Evolutionary conservation across 1,140 invertebrate genomes (phyloP), one percentile per base, ranked within the genome.

Genomic region (Holotrichia oblita): DNA sequence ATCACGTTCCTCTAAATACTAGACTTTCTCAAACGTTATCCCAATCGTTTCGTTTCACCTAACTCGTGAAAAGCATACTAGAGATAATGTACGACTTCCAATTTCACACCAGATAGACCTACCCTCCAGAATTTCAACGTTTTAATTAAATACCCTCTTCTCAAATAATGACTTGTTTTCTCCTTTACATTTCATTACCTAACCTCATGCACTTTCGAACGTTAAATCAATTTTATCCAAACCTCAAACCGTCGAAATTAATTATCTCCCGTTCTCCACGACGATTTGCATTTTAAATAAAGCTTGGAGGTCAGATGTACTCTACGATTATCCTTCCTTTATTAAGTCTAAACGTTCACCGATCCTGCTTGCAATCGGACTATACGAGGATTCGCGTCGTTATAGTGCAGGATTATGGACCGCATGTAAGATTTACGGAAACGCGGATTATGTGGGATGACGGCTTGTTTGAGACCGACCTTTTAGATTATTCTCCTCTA

Each of bases 361-460:
- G 14, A 55, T 17, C 1, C 48, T 6, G 48, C 48, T n/a, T 55
- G 14, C 48, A 55, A 55, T 55, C 48, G 48, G 48, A 55, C 27
- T 34, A 34, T 34, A 34, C 27, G 27, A 34, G 27, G 27, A 34
- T 34, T 34, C 27, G 48, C 48, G 48, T 14, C 48, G 27, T 34
- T 34, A 34, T 34, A 34, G 27, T n/a, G 14, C 10, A n/a, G 14
- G 14, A 55, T 55, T 55, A n/a, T 34, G 48, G 48, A 55, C 48
- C 17, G 48, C 48, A 55, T 55, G 48, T n/a, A n/a, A 55, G 48
- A 14, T 55, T 55, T n/a, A n/a, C 48, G 48, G 48, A 55, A 55
- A 55, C 17, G 14, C 48, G 48, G 48, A 55, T 55, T n/a, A n/a
- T 55, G 10, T 6, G 48, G 14, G 48, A 55, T n/a, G 48, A 55